Base-by-base conservation (phyloP, 2,888 invertebrate species). In the Arge pagana region DNA sequence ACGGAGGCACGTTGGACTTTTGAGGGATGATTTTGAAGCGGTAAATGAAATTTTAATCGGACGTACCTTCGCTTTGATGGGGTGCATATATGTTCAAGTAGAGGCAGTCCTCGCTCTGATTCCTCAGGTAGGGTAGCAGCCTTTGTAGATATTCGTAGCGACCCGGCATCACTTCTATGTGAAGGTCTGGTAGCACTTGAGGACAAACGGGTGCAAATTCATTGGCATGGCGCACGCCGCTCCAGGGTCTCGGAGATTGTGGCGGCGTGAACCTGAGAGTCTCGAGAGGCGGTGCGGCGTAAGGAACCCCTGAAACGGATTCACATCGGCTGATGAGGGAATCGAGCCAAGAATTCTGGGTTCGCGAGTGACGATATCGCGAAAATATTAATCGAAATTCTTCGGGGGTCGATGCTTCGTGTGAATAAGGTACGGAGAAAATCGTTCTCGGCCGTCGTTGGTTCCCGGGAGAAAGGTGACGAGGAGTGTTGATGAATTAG, bases 81-180 rank as follows among this genome's bases (percentile, higher is more conserved):
- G 96, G 96, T 24, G 91, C 88, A 76, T 93, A 97, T 57, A 97
- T 85, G 77, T 96, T 97, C 69, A 97, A 81, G 74, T 91, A 93
- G 49, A 96, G 80, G 68, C 96, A 97, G 74, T 97, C 96, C 78
- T 90, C 90, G 43, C 85, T 88, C 71, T 90, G 87, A 50, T 85
- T 82, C 58, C 77, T 78, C 48, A 90, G 76, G 77, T 86, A 88
- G 2, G 87, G 84, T 63, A 87, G 79, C 58, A 96, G 80, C 58
- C 87, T 83, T 63, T 84, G 82, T 65, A 95, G 81, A 72, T 89
- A 86, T 61, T 84, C 83, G 69, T 84, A 85, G 31, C 89, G 80
- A n/a, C 83, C 86, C 55, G 83, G 80, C 81, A 59, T 83, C 80
- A 71, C 79, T 79, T 66, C 79, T 63, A 81, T 83, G 61, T 82